Evolutionary conservation across 2,888 invertebrate genomes (phyloP).

Genomic region (Kryphioiulus occultus): DNA sequence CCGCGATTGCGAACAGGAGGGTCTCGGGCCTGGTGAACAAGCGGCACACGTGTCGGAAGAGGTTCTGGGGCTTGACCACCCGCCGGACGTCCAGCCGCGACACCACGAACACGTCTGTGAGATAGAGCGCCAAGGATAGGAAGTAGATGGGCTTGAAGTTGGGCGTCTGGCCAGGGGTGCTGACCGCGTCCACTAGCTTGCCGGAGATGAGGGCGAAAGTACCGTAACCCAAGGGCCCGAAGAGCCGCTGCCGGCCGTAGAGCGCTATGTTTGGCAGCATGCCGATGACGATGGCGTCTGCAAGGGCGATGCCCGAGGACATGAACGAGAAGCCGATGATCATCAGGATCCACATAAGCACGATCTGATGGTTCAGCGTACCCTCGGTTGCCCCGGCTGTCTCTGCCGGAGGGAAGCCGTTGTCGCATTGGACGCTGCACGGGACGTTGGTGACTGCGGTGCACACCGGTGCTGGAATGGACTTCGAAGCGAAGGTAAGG

Average conservation of each 20-base stretch:
- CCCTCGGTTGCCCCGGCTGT: not conserved
- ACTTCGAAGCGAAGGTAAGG: not conserved
- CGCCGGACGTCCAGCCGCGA: constrained; percentile 55
- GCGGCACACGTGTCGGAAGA: constrained; percentile 1
- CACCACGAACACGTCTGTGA: constrained; percentile 67
- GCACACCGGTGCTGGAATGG: not conserved
- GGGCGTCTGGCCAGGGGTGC: constrained; percentile 67
- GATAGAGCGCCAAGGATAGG: constrained; percentile 70
- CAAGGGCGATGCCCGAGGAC: constrained; percentile 27
- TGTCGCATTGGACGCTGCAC: not conserved
- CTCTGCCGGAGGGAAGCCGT: not conserved
- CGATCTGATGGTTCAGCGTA: not conserved
- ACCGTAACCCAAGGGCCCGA: constrained; percentile 89
- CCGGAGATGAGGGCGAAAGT: constrained; percentile 78
- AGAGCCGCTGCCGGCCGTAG: constrained; percentile 86
- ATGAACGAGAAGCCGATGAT: constrained; percentile 44
- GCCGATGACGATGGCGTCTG: constrained; percentile 46
- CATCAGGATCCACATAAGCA: constrained; percentile 45
- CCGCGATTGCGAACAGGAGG: constrained; percentile 79
- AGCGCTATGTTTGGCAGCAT: constrained; percentile 68
- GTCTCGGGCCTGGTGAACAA: constrained; percentile 69
- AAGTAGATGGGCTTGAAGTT: constrained; percentile 82
- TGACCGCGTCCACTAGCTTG: constrained; percentile 77
- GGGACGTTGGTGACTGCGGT: not conserved
- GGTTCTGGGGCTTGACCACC: constrained; percentile 18